phyloP scores from a whole-genome alignment of 2,888 invertebrate species.

The Drosophila conformis region DNA sequence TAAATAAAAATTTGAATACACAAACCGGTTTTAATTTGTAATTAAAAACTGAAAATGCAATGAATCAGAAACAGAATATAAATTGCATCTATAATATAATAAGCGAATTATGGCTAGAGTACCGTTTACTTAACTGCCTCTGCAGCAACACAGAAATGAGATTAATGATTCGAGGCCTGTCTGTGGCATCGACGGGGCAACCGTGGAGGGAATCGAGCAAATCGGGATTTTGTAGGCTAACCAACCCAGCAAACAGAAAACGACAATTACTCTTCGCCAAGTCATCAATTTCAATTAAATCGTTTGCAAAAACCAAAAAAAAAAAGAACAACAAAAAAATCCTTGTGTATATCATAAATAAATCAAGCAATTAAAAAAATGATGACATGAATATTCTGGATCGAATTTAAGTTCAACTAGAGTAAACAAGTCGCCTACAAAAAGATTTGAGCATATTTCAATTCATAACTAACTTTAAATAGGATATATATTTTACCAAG shows the following conservation, averaged over 20 bases:
- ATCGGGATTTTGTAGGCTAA: slow-evolving; percentile 6
- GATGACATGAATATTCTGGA: slow-evolving; percentile 5
- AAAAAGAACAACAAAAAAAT: slow-evolving; percentile 27
- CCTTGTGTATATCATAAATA: slow-evolving; percentile 26
- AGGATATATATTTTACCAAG: not conserved
- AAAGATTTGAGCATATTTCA: not conserved
- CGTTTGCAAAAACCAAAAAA: slow-evolving; percentile 26
- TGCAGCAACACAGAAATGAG: not conserved
- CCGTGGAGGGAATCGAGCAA: not conserved
- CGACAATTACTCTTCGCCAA: slow-evolving; percentile 26
- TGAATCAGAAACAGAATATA: slow-evolving; percentile 37
- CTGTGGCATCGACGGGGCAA: not conserved
- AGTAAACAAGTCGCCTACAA: not conserved
- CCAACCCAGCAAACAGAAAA: slow-evolving; percentile 16
- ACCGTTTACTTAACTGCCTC: slow-evolving; percentile 14
- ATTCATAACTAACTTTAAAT: not conserved
- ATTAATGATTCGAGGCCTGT: slow-evolving; percentile 27
- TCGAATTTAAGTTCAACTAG: slow-evolving; percentile 3
- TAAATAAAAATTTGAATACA: slow-evolving; percentile 12
- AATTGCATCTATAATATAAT: slow-evolving; percentile 9
- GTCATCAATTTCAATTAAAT: slow-evolving; percentile 76
- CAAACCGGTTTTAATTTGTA: slow-evolving; percentile 32
- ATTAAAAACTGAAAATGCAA: slow-evolving; percentile 26
- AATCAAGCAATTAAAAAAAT: slow-evolving; percentile 19
- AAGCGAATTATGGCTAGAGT: slow-evolving; percentile 12